phyloP scores from a whole-genome alignment of 2,888 invertebrate genomes.

The Oxyscelio sp. region DNA sequence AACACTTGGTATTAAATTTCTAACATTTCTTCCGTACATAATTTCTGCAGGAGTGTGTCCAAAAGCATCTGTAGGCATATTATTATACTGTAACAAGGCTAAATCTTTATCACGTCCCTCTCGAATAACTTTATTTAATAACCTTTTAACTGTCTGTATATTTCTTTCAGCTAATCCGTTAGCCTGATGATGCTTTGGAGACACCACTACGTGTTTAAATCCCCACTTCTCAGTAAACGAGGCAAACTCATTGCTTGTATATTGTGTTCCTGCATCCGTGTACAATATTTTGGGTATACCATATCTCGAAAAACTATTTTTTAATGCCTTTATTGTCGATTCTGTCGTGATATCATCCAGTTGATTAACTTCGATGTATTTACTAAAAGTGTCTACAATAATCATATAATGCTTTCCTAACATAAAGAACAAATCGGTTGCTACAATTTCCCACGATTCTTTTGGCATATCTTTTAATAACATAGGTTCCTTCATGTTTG shows the following conservation, averaged over 20 bases:
- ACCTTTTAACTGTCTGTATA: conserved; percentile 63
- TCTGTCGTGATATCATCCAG: conserved; percentile 18
- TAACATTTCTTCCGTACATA: conserved; percentile 44
- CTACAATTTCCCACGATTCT: conserved; percentile 59
- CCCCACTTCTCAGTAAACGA: conserved; percentile 57
- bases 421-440: conserved; percentile 65
- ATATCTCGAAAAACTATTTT: conserved; percentile 52
- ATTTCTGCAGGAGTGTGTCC: conserved; percentile 64
- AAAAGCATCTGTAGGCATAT: conserved; percentile 65
- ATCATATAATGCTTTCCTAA: conserved; percentile 73
- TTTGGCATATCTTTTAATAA: conserved; percentile 59
- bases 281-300: conserved; percentile 61
- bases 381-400: conserved; percentile 75
- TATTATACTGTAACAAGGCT: conserved; percentile 69
- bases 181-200: conserved; percentile 60
- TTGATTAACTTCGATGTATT: conserved; percentile 20
- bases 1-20: conserved; percentile 61
- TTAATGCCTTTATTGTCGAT: conserved; percentile 36
- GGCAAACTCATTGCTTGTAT: conserved; percentile 33
- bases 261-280: conserved; percentile 64
- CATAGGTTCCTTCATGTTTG: conserved; percentile 65
- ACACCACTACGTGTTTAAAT: conserved; percentile 37
- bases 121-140: conserved; percentile 37
- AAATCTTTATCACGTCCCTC: conserved; percentile 56
- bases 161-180: conserved; percentile 58